A percentile compares a stretch with the other conserved stretches of the same genome.
Evolutionary conservation across 2,888 invertebrate genomes (phyloP).

Genomic region (Cotesia congregata): DNA sequence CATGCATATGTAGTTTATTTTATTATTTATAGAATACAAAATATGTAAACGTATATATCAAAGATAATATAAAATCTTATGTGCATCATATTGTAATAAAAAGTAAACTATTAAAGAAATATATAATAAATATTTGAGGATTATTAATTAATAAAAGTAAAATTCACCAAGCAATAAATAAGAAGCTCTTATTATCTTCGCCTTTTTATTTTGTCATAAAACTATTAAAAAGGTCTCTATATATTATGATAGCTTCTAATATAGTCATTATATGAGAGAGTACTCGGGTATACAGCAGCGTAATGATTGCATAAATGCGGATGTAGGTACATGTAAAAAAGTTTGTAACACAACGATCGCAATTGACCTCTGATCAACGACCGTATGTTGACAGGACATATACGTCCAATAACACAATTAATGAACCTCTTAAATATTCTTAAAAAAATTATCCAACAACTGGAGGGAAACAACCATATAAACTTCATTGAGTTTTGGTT

Average conservation of each 20-base stretch:
- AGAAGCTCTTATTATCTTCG: background rate
- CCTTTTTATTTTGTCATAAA: background rate
- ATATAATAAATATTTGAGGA: too few relatives aligned
- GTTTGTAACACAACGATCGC: slow-evolving; percentile 5
- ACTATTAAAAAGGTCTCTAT: background rate
- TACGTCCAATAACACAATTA: background rate
- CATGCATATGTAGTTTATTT: too few relatives aligned
- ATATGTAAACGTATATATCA: too few relatives aligned
- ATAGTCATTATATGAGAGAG: background rate
- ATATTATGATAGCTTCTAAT: slow-evolving; percentile 7
- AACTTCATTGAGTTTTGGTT: background rate
- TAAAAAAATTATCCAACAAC: background rate
- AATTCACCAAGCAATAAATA: background rate
- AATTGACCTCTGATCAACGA: slow-evolving; percentile 2
- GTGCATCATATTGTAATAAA: too few relatives aligned
- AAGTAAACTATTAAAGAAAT: too few relatives aligned
- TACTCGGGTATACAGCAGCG: background rate
- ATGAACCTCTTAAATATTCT: background rate
- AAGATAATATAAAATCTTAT: too few relatives aligned
- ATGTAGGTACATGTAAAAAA: slow-evolving; percentile 6
- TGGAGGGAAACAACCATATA: background rate
- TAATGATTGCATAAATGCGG: background rate
- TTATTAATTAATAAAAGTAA: too few relatives aligned
- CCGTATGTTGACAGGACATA: background rate
- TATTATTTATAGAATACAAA: too few relatives aligned